Evolutionary conservation across 2,797 vertebrate species (phyloP).

Genomic region (Molossus alvarezi): DNA sequence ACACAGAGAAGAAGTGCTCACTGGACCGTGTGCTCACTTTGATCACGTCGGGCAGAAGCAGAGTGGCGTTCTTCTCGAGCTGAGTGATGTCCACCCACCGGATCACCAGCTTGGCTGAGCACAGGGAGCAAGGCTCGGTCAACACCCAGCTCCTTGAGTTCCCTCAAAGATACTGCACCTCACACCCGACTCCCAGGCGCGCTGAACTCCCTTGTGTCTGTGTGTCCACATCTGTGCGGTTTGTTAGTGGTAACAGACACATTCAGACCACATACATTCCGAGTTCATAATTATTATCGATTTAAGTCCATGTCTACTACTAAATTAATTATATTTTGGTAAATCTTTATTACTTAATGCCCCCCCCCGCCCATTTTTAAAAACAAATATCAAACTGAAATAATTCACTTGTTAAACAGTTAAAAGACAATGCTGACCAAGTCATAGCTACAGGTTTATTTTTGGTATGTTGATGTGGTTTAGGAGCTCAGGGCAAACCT

Average conservation of each 20-base stretch:
- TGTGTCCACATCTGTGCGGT: neutral
- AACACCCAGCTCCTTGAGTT: neutral
- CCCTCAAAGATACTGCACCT: neutral
- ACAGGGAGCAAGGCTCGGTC: constrained; percentile 68
- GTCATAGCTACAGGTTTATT: neutral
- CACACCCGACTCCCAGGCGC: fast-evolving
- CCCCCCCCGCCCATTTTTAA: too few relatives aligned
- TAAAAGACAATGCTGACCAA: neutral
- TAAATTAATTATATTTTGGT: neutral
- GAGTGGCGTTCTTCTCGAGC: constrained; percentile 96
- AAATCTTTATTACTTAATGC: neutral
- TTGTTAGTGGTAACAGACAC: neutral
- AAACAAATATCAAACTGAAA: neutral
- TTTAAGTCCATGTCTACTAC: neutral
- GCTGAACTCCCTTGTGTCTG: neutral
- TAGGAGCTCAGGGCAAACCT: neutral
- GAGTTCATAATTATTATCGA: neutral
- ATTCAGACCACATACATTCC: neutral
- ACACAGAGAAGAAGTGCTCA: constrained; percentile 97
- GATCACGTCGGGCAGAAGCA: constrained; percentile 96
- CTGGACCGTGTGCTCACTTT: constrained; percentile 97
- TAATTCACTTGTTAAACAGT: neutral
- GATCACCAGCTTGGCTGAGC: constrained; percentile 96
- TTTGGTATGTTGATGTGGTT: neutral
- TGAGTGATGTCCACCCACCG: constrained; percentile 99